Evolutionary conservation across 2,113 vertebrate genomes (phyloP), one percentile per base, ranked within the genome.

Genomic region (Alectura lathami): DNA sequence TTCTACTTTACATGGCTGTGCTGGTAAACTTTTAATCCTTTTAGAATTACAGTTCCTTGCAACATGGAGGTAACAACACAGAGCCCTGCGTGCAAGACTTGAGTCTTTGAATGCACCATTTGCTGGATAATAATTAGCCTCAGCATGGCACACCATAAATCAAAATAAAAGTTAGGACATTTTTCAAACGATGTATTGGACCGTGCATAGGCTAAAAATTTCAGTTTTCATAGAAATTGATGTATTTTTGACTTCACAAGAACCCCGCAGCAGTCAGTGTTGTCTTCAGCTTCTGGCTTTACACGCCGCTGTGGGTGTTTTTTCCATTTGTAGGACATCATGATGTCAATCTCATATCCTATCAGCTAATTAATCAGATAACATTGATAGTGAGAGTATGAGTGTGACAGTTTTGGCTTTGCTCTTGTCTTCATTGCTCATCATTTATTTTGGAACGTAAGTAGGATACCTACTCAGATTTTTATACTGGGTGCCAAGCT

Each of bases 21-120:
- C 47, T 32, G 45, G 43, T 88, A 83, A 89, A 95, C 74, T 94
- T 86, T 80, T 76, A 96, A 94, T 97, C 86, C 78, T 43, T 93
- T 92, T 62, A 59, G 86, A 95, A 96, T 95, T 86, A 63, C 73
- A 27, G 69, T 76, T 95, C 76, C 16, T 69, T 90, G 79, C 79
- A 72, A 53, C 20, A 4, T 11, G 56, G 83, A 70, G 80, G 47
- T 60, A 63, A 7, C 72, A n/a, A 57, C 59, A 22, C 54, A 14
- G 47, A 75, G 86, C 83, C 50, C 60, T 53, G 69, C 0, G 0
- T 4, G 3, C 66, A 69, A 50, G 64, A 57, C 91, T 83, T 13
- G 38, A 89, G 87, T 51, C 80, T 91, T 64, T 86, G 78, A 69
- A 53, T 56, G 57, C 67, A 21, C 34, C 76, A 18, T 63, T 83